Percentiles rank a stretch among this genome's conserved stretches.
These are phyloP conservation scores for Anoplius nigerrimus DNA, from an alignment of 2,888 invertebrate species.

Conservation along the genomic window DNA sequence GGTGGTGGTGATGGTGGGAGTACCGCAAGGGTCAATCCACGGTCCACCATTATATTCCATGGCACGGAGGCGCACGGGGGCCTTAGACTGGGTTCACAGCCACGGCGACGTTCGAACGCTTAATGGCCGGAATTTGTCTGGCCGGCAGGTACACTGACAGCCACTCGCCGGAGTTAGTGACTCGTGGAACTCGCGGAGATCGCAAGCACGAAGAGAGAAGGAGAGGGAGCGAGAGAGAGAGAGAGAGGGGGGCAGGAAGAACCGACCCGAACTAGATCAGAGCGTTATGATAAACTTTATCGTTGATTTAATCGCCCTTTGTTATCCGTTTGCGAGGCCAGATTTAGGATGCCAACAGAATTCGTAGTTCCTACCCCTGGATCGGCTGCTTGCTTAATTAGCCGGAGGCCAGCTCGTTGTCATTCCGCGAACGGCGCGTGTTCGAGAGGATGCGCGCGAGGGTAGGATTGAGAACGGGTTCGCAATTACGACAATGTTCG, in stretches of 20 bases:
- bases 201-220: background rate
- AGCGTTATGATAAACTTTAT: too few species aligned
- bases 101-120: conserved; percentile 61
- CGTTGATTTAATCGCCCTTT: too few species aligned
- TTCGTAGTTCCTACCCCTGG: too few species aligned
- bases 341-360: too few species aligned
- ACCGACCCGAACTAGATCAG: too few species aligned
- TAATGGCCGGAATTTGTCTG: conserved; percentile 68
- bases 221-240: conserved; percentile 13
- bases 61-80: conserved; percentile 48
- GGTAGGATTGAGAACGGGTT: conserved; percentile 45
- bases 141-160: conserved; percentile 61
- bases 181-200: conserved; percentile 28
- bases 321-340: too few species aligned
- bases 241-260: background rate
- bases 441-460: conserved; percentile 45
- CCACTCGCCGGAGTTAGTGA: conserved; percentile 41
- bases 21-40: conserved; percentile 74
- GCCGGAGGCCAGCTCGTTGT: too few species aligned
- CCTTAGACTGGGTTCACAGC: conserved; percentile 51
- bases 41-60: conserved; percentile 69
- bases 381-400: too few species aligned
- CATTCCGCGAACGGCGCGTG: too few species aligned
- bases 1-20: conserved; percentile 65
- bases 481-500: conserved; percentile 58